Base-by-base conservation (phyloP, 2,888 invertebrate genomes). In the Tachina grossa region DNA sequence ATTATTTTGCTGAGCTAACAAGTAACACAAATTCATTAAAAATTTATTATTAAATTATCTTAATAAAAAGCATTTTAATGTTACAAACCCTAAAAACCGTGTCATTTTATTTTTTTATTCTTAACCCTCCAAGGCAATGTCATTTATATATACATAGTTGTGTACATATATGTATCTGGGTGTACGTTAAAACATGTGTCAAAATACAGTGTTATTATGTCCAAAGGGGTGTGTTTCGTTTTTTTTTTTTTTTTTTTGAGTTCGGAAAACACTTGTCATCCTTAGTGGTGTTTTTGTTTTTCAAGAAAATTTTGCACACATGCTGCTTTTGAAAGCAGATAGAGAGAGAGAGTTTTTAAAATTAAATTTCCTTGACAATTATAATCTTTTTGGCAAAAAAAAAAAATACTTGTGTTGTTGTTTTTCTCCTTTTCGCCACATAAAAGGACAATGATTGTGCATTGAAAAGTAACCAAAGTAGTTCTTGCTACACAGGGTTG, bases 31-130 rank as follows among this genome's bases (percentile, higher is more conserved):
- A 69, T 49, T 75, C 41, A 59, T 78, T 72, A 72, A 55, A 78
- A 53, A 71, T 68, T 83, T 76, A 76, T 77, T 79, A 85, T 85
- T 83, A 85, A 85, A 85, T 85, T 85, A 85, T 65, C 69, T 57
- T 76, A 61, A 85, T 85, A 82, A 85, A 82, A 85, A 75, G 75
- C 68, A 74, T 65, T 79, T 82, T 83, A 57, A 71, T 85, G 85
- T 85, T 79, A 16, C 31, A 47, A 81, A 61, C 43, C 66, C 72
- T 49, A 74, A 68, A 63, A 41, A 45, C 31, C 41, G 63, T 68
- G 74, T 53, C 55, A 71, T 76, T 31, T 59, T 22, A 76, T 63
- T 69, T 68, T 63, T 69, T 57, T 69, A 4, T 13, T 55, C 1
- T 39, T 4, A 43, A 39, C 57, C 43, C 57, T 47, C 14, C 1